Base-by-base conservation (phyloP, 2,113 vertebrate genomes). In the Leptocoma aspasia region DNA sequence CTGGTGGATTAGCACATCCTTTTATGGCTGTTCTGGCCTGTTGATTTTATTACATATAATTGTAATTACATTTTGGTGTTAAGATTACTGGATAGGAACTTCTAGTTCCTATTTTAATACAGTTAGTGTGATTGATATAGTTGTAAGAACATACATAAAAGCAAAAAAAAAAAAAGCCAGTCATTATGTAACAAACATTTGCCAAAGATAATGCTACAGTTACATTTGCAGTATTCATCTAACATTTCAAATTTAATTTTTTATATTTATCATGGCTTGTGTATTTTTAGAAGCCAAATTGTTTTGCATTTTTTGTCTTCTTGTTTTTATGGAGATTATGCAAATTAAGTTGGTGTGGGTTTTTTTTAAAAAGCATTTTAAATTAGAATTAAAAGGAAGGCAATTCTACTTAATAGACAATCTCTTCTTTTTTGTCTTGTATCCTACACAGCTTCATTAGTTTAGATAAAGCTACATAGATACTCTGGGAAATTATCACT, bases 21-120 rank as follows among this genome's bases (percentile, higher is more conserved):
- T 89, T 89, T 75, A 68, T 76, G 73, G 37, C 81, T 91, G 52
- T 94, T 91, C 84, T 91, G 81, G 80, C 65, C 77, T 76, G 39
- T 78, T 94, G 93, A 56, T 90, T 92, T 97, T 86, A 94, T 89
- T 94, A 39, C 41, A 30, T 56, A 33, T 82, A 71, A 81, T 75
- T 78, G 63, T 86, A 95, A 94, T 90, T 90, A 65, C 50, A 64
- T 94, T 82, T 87, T 75, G 37, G 6, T 91, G 72, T 91, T 69
- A 60, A n/a, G 72, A 84, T 90, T 89, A 68, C 73, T 86, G 73
- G 49, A 89, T 95, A 91, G 73, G 72, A 95, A 75, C 86, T 79
- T 92, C 14, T 12, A 53, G 49, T 68, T n/a, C n/a, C n/a, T 75
- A 92, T 91, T 84, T 89, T 64, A 91, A 53, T 89, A 52, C 53